A percentile compares a stretch with the other conserved stretches of the same genome.
Evolutionary conservation across 2,797 vertebrate species (phyloP).

Genomic region (Paratrypauchen microcephalus): DNA sequence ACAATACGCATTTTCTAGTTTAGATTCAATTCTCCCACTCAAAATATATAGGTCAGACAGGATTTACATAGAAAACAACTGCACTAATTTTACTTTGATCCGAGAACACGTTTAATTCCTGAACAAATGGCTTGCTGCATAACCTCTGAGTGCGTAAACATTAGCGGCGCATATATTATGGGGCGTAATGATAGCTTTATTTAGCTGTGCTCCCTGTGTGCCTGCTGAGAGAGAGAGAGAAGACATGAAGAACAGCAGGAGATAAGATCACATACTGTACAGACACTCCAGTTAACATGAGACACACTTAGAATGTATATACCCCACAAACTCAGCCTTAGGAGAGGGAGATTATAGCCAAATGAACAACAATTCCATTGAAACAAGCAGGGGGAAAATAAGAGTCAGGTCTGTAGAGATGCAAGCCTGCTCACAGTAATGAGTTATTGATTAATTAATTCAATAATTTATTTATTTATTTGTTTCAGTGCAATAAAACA

Average conservation of each 20-base stretch:
- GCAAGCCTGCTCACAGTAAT: too few relatives aligned
- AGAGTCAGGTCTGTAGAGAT: too few relatives aligned
- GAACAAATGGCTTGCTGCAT: conserved; percentile 30
- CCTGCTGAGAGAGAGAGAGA: conserved; percentile 31
- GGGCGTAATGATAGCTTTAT: conserved; percentile 35
- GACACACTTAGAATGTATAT: conserved; percentile 26
- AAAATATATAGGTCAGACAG: conserved; percentile 35
- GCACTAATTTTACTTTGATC: conserved; percentile 37
- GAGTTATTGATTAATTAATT: too few relatives aligned
- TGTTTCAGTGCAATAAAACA: too few relatives aligned
- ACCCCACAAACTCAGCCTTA: conserved; percentile 7
- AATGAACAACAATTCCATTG: too few relatives aligned
- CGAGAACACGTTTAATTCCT: conserved; percentile 34
- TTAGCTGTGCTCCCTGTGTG: conserved; percentile 12
- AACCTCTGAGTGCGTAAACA: conserved; percentile 26
- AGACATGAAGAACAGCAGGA: conserved; percentile 10
- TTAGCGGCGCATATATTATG: conserved; percentile 34
- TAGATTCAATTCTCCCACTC: not conserved
- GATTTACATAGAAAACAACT: conserved; percentile 31
- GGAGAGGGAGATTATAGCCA: too few relatives aligned
- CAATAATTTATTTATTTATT: too few relatives aligned
- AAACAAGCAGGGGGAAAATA: too few relatives aligned
- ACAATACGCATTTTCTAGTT: too few relatives aligned
- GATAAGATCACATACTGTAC: conserved; percentile 19
- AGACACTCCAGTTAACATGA: conserved; percentile 20